These are phyloP conservation scores for Gopherus evgoodei DNA, from an alignment of 2,113 vertebrate genomes.

Conservation along the genomic window DNA sequence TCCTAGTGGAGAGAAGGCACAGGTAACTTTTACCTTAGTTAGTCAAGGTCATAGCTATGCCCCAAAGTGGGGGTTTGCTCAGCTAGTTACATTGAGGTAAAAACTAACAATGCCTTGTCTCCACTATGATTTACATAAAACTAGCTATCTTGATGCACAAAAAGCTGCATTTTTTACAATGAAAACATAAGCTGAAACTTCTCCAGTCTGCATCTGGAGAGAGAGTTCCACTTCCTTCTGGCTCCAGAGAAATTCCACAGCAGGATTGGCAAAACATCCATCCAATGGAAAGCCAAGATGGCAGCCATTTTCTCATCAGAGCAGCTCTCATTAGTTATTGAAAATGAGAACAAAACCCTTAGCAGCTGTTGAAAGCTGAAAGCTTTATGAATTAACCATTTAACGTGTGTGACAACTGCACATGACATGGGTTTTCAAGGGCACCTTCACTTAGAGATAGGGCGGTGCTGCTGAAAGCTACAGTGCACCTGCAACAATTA, in stretches of 20 bases:
- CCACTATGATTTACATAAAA: background rate
- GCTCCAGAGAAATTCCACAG: background rate
- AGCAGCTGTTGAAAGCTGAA: background rate
- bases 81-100: background rate
- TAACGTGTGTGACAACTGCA: background rate
- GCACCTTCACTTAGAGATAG: background rate
- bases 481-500: background rate
- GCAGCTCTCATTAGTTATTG: background rate
- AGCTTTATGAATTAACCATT: slow-evolving; percentile 1
- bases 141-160: background rate
- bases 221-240: background rate
- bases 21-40: background rate
- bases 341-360: background rate
- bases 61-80: background rate
- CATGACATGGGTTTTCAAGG: background rate
- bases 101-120: background rate
- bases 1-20: background rate
- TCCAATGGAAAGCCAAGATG: background rate
- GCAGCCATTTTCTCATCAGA: background rate
- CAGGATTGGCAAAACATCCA: background rate
- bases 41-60: background rate
- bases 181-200: background rate
- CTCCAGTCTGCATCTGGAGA: background rate
- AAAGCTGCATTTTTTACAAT: background rate
- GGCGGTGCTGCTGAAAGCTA: slow-evolving; percentile 29